These are phyloP conservation scores for Machimus rusticus DNA, from an alignment of 2,888 invertebrate genomes.

Conservation along the genomic window DNA sequence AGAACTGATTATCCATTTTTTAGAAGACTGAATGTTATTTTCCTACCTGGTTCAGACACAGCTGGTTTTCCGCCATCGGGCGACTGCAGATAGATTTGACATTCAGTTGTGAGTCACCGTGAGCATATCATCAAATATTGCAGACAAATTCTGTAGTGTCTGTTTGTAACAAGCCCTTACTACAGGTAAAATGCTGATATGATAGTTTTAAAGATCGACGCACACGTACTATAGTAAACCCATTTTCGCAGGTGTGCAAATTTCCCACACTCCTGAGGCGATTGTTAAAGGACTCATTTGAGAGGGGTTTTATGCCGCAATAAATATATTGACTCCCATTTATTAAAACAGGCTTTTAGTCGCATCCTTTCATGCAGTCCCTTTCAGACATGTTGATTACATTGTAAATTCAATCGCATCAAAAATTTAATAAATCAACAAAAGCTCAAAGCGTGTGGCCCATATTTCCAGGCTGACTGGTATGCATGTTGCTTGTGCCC, in stretches of 20 bases:
- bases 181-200: background rate
- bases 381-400: slow-evolving; percentile 20
- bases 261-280: background rate
- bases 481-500: slow-evolving; percentile 25
- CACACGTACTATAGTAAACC: background rate
- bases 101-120: too few relatives aligned
- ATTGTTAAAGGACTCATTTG: background rate
- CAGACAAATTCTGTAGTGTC: background rate
- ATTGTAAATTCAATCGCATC: slow-evolving; percentile 37
- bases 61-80: too few relatives aligned
- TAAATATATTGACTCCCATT: slow-evolving; percentile 29
- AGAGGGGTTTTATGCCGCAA: background rate
- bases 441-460: slow-evolving; percentile 29
- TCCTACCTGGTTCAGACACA: too few relatives aligned
- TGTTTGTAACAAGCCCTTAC: background rate
- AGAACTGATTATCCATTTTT: too few relatives aligned
- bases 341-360: slow-evolving; percentile 27
- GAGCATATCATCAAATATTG: too few relatives aligned
- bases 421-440: slow-evolving; percentile 38
- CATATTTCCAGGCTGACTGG: background rate
- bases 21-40: too few relatives aligned
- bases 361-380: slow-evolving; percentile 21
- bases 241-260: background rate
- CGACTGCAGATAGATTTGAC: too few relatives aligned
- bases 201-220: background rate